Percentiles rank a stretch among this genome's conserved stretches.
These are phyloP conservation scores for Siphamia tubifer DNA, from an alignment of 2,113 vertebrate genomes.

Conservation along the genomic window DNA sequence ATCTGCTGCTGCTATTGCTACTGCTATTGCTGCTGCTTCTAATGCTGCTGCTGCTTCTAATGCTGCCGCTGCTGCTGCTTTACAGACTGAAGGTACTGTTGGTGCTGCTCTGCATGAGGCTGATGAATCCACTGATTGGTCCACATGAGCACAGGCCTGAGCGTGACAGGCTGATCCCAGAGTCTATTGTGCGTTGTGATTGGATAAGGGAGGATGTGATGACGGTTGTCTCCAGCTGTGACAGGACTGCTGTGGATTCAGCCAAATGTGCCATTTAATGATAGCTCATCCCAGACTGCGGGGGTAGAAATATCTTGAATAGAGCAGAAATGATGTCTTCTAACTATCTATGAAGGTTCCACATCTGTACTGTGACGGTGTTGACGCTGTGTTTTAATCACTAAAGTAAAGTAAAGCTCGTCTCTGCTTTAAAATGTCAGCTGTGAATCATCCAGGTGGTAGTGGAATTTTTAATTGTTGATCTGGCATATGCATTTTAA, in stretches of 20 bases:
- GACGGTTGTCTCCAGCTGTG: slow-evolving; percentile 47
- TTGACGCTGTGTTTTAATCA: slow-evolving; percentile 27
- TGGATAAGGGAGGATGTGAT: slow-evolving; percentile 60
- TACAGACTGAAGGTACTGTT: slow-evolving; percentile 69
- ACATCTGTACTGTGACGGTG: slow-evolving; percentile 15
- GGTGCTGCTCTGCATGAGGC: slow-evolving; percentile 70
- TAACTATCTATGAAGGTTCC: slow-evolving; percentile 14
- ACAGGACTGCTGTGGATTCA: slow-evolving; percentile 12
- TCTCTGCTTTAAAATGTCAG: slow-evolving; percentile 53
- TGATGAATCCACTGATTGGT: slow-evolving; percentile 76
- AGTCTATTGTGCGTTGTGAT: slow-evolving; percentile 66
- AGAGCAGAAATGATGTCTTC: slow-evolving; percentile 26
- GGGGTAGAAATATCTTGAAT: slow-evolving; percentile 53
- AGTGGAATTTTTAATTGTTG: slow-evolving; percentile 59
- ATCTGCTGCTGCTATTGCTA: too few relatives aligned
- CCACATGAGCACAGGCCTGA: slow-evolving; percentile 48
- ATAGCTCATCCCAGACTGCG: slow-evolving; percentile 25
- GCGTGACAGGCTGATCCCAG: slow-evolving; percentile 46
- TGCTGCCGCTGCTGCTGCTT: too few relatives aligned
- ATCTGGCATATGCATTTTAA: slow-evolving; percentile 62
- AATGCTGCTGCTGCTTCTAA: too few relatives aligned
- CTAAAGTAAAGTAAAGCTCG: slow-evolving; percentile 7
- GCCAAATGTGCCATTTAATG: slow-evolving; percentile 38
- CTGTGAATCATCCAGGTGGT: slow-evolving; percentile 63
- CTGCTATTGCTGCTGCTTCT: too few relatives aligned